A percentile compares a stretch with the other conserved stretches of the same genome.
These are phyloP conservation scores for Esox masquinongy DNA, from an alignment of 2,797 vertebrate genomes.

Conservation along the genomic window DNA sequence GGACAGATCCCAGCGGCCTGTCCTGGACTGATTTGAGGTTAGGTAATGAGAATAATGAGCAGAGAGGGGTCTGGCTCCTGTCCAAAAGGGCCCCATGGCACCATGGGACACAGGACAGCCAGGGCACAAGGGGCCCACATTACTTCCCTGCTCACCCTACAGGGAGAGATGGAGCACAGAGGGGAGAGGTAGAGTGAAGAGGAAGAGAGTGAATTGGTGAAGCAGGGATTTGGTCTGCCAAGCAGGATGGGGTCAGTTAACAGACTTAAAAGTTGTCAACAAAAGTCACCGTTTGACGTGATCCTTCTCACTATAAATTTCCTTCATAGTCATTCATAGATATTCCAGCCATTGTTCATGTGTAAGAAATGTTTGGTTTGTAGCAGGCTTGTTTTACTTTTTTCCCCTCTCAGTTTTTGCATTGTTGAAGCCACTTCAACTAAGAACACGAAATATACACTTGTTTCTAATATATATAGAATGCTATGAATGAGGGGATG, in stretches of 20 bases:
- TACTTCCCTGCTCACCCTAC: conserved; percentile 64
- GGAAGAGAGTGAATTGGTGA: conserved; percentile 38
- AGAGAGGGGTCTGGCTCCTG: conserved; percentile 64
- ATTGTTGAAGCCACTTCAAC: conserved; percentile 32
- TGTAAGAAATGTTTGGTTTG: not conserved
- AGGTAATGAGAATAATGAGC: conserved; percentile 83
- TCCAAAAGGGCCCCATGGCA: conserved; percentile 73
- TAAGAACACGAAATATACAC: conserved; percentile 46
- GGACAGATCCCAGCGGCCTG: conserved; percentile 80
- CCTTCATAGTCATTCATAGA: not conserved
- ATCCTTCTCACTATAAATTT: conserved; percentile 7
- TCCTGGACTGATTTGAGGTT: conserved; percentile 75
- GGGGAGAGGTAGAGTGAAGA: conserved; percentile 34
- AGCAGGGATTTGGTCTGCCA: conserved; percentile 48
- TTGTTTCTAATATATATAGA: conserved; percentile 42
- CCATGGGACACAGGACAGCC: conserved; percentile 75
- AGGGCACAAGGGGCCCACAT: conserved; percentile 76
- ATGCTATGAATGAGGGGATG: conserved; percentile 46
- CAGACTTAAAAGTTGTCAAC: conserved; percentile 49
- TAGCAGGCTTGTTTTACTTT: not conserved
- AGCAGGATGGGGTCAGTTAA: conserved; percentile 50
- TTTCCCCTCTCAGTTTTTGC: conserved; percentile 15
- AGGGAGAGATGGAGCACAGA: conserved; percentile 34
- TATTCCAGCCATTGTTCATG: not conserved
- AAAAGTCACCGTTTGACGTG: conserved; percentile 28